Conservation (phyloP, 2,113 vertebrate genomes). For the Rhinichthys klamathensis region DNA sequence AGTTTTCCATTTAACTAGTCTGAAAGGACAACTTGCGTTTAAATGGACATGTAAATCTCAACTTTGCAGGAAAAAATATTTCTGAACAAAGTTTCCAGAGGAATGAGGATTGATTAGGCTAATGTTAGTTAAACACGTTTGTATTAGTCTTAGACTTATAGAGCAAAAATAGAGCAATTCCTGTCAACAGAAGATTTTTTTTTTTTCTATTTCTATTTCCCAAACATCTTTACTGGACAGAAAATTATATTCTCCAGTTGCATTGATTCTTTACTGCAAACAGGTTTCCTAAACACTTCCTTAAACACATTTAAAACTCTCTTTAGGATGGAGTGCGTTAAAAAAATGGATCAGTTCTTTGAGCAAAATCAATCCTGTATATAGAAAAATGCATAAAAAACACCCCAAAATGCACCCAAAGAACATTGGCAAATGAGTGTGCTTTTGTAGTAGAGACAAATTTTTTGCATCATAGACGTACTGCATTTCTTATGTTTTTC, state of each 20-base stretch:
- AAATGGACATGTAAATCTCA: too few species aligned
- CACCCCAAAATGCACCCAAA: background rate
- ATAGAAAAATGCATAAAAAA: background rate
- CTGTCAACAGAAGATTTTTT: too few species aligned
- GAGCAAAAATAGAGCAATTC: background rate
- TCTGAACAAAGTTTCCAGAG: too few species aligned
- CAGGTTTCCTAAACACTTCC: background rate
- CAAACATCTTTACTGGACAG: background rate
- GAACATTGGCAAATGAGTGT: background rate
- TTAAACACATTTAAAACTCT: background rate
- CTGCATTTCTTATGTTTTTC: slow-evolving; percentile 10
- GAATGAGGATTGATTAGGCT: too few species aligned
- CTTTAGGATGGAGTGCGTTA: background rate
- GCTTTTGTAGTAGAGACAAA: background rate
- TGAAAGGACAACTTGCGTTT: background rate
- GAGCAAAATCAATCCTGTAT: background rate
- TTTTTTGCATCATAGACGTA: background rate
- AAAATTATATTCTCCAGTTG: background rate
- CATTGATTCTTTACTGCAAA: background rate
- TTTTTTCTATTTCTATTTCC: background rate
- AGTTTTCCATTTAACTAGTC: slow-evolving; percentile 4
- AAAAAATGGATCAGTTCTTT: background rate
- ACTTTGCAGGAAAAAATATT: too few species aligned
- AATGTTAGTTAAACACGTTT: too few species aligned
- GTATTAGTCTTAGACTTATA: too few species aligned